Evolutionary conservation across 1,140 invertebrate species (phyloP), one percentile per base, ranked within the genome.

Genomic region (Ganaspis sp.): DNA sequence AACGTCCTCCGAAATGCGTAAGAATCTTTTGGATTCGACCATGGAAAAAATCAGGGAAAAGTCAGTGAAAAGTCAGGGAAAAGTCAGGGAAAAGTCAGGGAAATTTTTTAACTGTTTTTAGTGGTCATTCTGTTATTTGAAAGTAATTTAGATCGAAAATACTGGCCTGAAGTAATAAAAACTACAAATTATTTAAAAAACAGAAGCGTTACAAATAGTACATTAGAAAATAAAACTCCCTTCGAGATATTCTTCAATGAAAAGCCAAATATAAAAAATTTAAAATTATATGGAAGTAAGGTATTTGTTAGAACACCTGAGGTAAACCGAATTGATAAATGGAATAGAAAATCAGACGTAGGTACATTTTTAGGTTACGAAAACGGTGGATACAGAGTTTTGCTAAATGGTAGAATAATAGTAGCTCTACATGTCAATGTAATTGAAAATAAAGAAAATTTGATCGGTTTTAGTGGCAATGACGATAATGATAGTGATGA

Each of bases 241-340:
- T 84, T 76, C 76, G 84, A 85, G 77, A 81, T 84, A 78, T 76
- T 84, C 23, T 72, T 81, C 42, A 69, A 64, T 45, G 73, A 72
- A 69, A 85, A 83, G 75, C 82, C 82, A 72, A 58, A 74, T 86
- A 70, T 81, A 21, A 54, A 69, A 73, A 45, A 86, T 76, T 81
- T 86, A 76, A 74, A 72, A 71, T 38, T 85, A 37, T 84, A 76
- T 76, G 84, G 78, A 9, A 82, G 81, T 69, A 77, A 38, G 73
- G 75, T 78, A 17, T 77, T 75, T 73, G 81, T 80, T 9, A 69
- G 73, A 72, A 69, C 29, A 34, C 74, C 78, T 58, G 79, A 80
- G 69, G 21, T 49, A 34, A 75, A 42, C 40, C 77, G 81, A 74
- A 75, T 2, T 6, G 29, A 34, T 34, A 34, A 34, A 34, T 34